These are phyloP conservation scores for Diachrysia chrysitis DNA, from an alignment of 2,888 invertebrate genomes.

Conservation along the genomic window DNA sequence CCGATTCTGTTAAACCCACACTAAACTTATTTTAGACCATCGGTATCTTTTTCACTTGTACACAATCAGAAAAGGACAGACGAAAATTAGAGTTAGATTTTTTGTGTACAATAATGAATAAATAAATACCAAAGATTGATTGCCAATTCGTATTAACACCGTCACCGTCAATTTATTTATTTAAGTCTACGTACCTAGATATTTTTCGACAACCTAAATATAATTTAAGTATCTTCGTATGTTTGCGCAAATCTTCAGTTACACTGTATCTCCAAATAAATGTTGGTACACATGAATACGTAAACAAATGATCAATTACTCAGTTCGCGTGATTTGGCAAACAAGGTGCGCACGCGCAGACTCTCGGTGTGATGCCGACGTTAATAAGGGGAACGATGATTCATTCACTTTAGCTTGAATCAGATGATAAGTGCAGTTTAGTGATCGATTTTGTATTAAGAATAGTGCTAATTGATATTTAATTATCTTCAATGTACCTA, in stretches of 20 bases:
- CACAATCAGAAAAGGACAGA: too few relatives aligned
- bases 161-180: conserved; percentile 7
- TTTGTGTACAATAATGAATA: too few relatives aligned
- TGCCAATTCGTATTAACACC: background rate
- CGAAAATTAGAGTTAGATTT: too few relatives aligned
- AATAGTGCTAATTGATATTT: background rate
- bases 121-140: background rate
- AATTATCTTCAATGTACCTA: too few relatives aligned
- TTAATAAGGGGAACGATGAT: conserved; percentile 42
- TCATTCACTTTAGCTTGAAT: conserved; percentile 47
- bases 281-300: conserved; percentile 51
- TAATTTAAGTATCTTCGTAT: conserved; percentile 20
- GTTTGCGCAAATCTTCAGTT: conserved; percentile 22
- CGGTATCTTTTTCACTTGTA: too few relatives aligned
- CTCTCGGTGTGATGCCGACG: conserved; percentile 35
- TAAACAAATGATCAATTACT: conserved; percentile 64
- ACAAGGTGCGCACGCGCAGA: conserved; percentile 52
- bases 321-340: conserved; percentile 67
- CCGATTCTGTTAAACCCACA: too few relatives aligned
- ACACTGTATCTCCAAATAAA: conserved; percentile 35
- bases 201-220: conserved; percentile 15
- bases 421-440: conserved; percentile 25
- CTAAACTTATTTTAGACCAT: too few relatives aligned
- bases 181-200: conserved; percentile 15
- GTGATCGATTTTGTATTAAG: conserved; percentile 13